Evolutionary conservation across 2,888 invertebrate genomes (phyloP).

Genomic region (Euspilapteryx auroguttella): DNA sequence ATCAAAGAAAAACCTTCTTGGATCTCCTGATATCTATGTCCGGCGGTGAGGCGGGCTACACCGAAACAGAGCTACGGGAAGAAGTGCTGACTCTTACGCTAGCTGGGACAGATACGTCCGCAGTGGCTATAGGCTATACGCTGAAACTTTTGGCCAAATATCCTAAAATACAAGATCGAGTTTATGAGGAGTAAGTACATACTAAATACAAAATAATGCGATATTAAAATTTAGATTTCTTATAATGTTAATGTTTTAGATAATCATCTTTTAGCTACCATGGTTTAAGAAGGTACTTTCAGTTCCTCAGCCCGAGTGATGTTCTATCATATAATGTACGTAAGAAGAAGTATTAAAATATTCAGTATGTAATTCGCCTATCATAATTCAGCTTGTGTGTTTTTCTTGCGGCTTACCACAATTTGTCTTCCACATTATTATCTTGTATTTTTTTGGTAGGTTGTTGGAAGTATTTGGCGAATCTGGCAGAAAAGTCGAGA

Average conservation of each 20-base stretch:
- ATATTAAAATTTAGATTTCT: no score
- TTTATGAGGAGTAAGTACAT: conserved; percentile 38
- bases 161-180: conserved; percentile 44
- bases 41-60: conserved; percentile 47
- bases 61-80: conserved; percentile 54
- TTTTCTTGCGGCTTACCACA: no score
- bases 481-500: conserved; percentile 25
- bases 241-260: no score
- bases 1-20: conserved; percentile 50
- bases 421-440: no score
- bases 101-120: conserved; percentile 58
- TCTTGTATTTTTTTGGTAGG: conserved; percentile 21
- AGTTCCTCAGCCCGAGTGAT: no score
- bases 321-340: no score
- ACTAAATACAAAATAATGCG: no score
- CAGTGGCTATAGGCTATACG: conserved; percentile 37
- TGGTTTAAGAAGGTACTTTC: no score
- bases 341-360: no score
- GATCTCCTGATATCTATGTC: conserved; percentile 54
- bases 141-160: conserved; percentile 41
- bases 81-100: conserved; percentile 60
- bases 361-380: no score
- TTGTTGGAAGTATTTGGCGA: conserved; percentile 30
- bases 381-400: no score
- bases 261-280: no score